Percentiles rank a stretch among this genome's conserved stretches.
Evolutionary conservation across 2,888 invertebrate genomes (phyloP).

Genomic region (Limenitis camilla): DNA sequence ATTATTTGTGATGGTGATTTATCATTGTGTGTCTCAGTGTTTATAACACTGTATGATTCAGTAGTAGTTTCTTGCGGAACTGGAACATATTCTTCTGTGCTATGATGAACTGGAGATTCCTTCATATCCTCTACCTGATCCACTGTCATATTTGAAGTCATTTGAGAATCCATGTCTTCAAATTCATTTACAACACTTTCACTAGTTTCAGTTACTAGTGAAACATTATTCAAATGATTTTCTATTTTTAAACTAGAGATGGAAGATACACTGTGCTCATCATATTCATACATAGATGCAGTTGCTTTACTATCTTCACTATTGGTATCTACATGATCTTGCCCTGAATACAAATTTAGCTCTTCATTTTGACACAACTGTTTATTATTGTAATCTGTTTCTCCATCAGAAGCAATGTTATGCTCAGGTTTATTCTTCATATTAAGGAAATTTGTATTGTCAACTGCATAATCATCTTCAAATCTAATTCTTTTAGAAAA

Average conservation of each 20-base stretch:
- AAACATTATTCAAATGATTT: slow-evolving; percentile 43
- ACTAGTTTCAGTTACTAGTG: slow-evolving; percentile 37
- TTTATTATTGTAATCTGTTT: slow-evolving; percentile 46
- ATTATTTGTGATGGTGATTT: slow-evolving; percentile 22
- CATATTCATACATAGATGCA: slow-evolving; percentile 58
- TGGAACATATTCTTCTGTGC: slow-evolving; percentile 43
- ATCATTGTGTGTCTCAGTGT: slow-evolving; percentile 15
- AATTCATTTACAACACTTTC: slow-evolving; percentile 23
- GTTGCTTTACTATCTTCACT: slow-evolving; percentile 62
- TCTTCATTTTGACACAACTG: slow-evolving; percentile 48
- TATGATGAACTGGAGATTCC: slow-evolving; percentile 27
- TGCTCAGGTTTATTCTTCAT: slow-evolving; percentile 33
- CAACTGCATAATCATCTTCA: slow-evolving; percentile 49
- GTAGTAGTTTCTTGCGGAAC: slow-evolving; percentile 24
- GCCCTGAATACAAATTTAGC: slow-evolving; percentile 41
- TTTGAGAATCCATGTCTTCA: slow-evolving; percentile 25
- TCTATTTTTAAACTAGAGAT: slow-evolving; percentile 60
- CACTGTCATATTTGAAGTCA: slow-evolving; percentile 26
- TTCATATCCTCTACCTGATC: slow-evolving; percentile 27
- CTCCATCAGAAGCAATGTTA: slow-evolving; percentile 48
- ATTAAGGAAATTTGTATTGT: slow-evolving; percentile 38
- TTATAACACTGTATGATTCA: slow-evolving; percentile 19
- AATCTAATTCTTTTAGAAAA: slow-evolving; percentile 55
- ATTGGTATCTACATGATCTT: slow-evolving; percentile 53
- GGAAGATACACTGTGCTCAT: slow-evolving; percentile 58